Evolutionary conservation across 2,888 invertebrate genomes (phyloP), one percentile per base, ranked within the genome.

Genomic region (Drosophila greeni): DNA sequence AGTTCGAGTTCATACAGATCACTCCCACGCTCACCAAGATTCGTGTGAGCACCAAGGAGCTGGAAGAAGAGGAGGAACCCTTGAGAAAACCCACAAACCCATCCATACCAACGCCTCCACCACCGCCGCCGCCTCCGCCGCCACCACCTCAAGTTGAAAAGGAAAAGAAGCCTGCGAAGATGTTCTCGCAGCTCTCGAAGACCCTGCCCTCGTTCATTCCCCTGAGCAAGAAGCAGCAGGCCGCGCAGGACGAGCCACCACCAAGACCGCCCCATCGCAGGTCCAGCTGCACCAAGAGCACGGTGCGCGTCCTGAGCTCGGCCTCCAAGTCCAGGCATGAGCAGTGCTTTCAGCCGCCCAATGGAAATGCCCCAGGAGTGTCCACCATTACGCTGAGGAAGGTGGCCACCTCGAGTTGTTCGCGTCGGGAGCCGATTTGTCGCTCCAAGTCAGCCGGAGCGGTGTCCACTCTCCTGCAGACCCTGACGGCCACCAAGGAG

Each of bases 1-100:
- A 93, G 90, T 92, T 95, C 87, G 94, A 95, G 90, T 95, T 94
- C 89, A 93, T 94, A 89, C 94, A 95, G 85, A 93, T 95, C 84
- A 93, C 95, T 72, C 92, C 94, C 49, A 95, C 94, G 74, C 90
- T 95, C 86, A 95, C 94, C 78, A 93, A 94, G 90, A 94, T 95
- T 86, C 92, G 94, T 52, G 94, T 94, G 87, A 94, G 93, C 74
- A 94, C 93, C 64, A 85, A 83, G 49, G 73, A 82, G 52, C 68
- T 86, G 37, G 74, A 81, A 48, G 74, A 81, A 48, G 75, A 82
- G 36, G 64, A 48, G 24, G 75, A 71, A 14, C 48, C 70, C 16
- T 5, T 37, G 3, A 49, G 9, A n/a, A 12, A 70, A 0, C 70
- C 56, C 0, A 49, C 70, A 8, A 47, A 69, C 0, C 57, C 56